These are phyloP conservation scores for Sesamia inferens DNA, from an alignment of 2,888 invertebrate genomes.

Conservation along the genomic window DNA sequence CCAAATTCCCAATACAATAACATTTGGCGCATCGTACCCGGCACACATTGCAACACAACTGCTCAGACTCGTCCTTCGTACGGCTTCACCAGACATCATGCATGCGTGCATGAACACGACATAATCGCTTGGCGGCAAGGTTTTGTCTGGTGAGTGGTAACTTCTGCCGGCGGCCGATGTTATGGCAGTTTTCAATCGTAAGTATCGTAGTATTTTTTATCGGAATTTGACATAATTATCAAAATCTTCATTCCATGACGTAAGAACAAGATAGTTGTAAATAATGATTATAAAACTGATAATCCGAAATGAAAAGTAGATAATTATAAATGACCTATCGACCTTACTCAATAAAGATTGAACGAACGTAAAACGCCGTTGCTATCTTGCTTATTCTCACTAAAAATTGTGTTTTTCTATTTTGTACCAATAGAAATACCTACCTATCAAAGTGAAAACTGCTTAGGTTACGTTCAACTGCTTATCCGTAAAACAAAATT, in stretches of 20 bases:
- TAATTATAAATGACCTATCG: not conserved
- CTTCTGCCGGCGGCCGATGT: too few species aligned
- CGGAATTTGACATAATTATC: not conserved
- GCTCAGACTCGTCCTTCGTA: too few species aligned
- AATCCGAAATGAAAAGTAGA: not conserved
- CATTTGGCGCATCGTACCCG: too few species aligned
- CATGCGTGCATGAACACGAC: too few species aligned
- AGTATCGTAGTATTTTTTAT: not conserved
- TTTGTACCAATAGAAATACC: not conserved
- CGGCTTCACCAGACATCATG: too few species aligned
- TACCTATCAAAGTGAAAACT: not conserved
- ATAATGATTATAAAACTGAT: not conserved
- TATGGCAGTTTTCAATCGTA: not conserved
- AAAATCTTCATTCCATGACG: too few species aligned
- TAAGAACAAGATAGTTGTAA: not conserved
- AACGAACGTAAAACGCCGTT: slow-evolving; percentile 10
- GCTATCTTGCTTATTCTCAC: slow-evolving; percentile 4
- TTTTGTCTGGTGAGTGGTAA: too few species aligned
- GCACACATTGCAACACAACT: too few species aligned
- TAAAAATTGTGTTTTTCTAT: slow-evolving; percentile 10
- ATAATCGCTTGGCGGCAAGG: too few species aligned
- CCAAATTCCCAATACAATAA: too few species aligned
- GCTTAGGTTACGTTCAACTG: too few species aligned
- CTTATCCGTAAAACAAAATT: not conserved
- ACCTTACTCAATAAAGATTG: slow-evolving; percentile 1